Evolutionary conservation across 2,113 vertebrate genomes (phyloP).

Genomic region (Periophthalmus modestus): DNA sequence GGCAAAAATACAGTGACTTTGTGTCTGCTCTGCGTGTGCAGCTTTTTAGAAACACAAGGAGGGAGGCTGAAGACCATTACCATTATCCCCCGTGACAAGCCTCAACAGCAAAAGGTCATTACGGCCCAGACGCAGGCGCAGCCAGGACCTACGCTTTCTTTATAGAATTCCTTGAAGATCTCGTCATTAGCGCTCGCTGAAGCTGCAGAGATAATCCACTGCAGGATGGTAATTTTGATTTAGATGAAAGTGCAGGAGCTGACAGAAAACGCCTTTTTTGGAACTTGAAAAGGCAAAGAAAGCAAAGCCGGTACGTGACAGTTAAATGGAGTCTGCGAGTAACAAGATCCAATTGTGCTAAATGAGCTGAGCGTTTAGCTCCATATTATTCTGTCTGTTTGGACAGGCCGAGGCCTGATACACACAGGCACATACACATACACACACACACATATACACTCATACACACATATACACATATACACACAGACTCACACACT

Average conservation of each 20-base stretch:
- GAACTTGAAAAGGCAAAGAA: slow-evolving; percentile 20
- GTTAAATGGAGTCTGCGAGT: background rate
- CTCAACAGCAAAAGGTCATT: slow-evolving; percentile 74
- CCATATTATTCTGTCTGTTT: slow-evolving; percentile 4
- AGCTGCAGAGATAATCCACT: slow-evolving; percentile 42
- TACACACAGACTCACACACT: too few species aligned
- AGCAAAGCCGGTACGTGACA: slow-evolving; percentile 7
- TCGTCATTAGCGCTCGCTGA: slow-evolving; percentile 41
- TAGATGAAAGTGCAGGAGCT: slow-evolving; percentile 42
- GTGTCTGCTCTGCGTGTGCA: slow-evolving; percentile 19
- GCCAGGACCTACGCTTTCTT: slow-evolving; percentile 53
- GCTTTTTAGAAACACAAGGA: slow-evolving; percentile 45
- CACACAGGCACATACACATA: too few species aligned
- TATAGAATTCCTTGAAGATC: slow-evolving; percentile 44
- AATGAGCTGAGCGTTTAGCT: background rate
- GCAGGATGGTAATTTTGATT: slow-evolving; percentile 50
- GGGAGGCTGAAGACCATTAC: slow-evolving; percentile 77
- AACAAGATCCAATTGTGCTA: slow-evolving; percentile 2
- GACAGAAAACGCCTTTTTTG: slow-evolving; percentile 20
- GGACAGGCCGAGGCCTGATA: background rate
- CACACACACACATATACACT: too few species aligned
- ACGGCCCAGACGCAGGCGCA: slow-evolving; percentile 47
- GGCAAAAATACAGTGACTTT: slow-evolving; percentile 3
- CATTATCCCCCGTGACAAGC: slow-evolving; percentile 72
- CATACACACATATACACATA: too few species aligned